Base-by-base conservation (phyloP, 2,113 vertebrate genomes). In the Calonectris borealis region DNA sequence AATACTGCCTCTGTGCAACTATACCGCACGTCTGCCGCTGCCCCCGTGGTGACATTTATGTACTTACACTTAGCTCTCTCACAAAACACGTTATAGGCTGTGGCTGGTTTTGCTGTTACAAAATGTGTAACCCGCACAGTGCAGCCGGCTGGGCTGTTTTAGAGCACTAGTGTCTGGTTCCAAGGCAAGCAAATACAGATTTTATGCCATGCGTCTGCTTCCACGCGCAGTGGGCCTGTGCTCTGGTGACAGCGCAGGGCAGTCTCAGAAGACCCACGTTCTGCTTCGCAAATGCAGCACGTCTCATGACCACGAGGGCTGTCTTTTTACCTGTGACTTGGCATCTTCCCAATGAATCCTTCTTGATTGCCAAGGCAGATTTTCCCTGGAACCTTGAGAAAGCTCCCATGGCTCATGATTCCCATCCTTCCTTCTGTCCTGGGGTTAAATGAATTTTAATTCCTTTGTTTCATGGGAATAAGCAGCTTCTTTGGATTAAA, bases 401-500 rank as follows among this genome's bases (percentile, higher is more conserved):
- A 87, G 26, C 38, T 84, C 11, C 16, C 0, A 0, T 16, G 31
- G 86, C 80, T 92, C 55, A 16, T 69, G 34, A 69, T 19, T 87
- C 9, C 34, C 12, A 68, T 76, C 34, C 21, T 93, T 84, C 34
- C 49, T 83, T 85, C 65, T 91, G 36, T 82, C 83, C 57, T 29
- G 34, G 15, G 36, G 65, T 94, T 85, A 90, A 96, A 84, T 85
- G 4, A 82, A 93, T 82, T 87, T 87, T 64, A 84, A 93, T 91
- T 85, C 19, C 7, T 91, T 95, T 83, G 16, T 93, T 87, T 93
- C 86, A 38, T 27, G 40, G 19, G 44, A 96, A 70, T 69, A 65
- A 70, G n/a, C 58, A 91, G 14, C 38, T 61, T 93, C 65, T 92
- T 70, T 62, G n/a, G 22, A 46, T 81, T 87, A 85, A 83, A 88